Evolutionary conservation across 2,113 vertebrate species (phyloP), one percentile per base, ranked within the genome.

Genomic region (Sinosuthora webbiana): DNA sequence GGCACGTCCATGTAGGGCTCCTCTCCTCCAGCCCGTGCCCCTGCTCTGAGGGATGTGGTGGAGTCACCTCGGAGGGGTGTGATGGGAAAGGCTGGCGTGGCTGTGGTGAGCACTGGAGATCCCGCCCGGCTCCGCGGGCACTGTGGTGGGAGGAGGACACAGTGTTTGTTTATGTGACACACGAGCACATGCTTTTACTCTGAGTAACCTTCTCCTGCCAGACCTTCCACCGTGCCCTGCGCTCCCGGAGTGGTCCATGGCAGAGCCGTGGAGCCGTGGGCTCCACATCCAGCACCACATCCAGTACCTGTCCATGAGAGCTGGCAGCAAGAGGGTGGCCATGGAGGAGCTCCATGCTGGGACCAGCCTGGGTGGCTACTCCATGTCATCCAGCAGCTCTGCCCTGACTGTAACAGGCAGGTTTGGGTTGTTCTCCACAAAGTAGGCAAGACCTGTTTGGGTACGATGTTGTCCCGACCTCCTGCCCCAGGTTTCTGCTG

Each of bases 151-250:
- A 86, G 94, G 94, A 92, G 79, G 88, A 88, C 42, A 22, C 75
- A 28, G 60, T 1, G 39, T 35, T 80, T 67, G 93, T 79, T 67
- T 81, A 39, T 22, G 1, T 94, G 92, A 94, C 90, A 90, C 89
- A 92, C 0, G 8, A 28, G 10, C 68, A 44, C 44, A n/a, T 90
- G 71, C n/a, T 90, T 96, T 59, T 59, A 19, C 49, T n/a, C 56
- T 90, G 90, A 94, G 75, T 85, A 90, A 96, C 82, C 93, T 94
- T n/a, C 69, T 91, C 73, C 77, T 91, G 52, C 8, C 41, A 24
- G 44, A 20, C 52, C 53, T 85, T 62, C 78, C 57, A 1, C 63
- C 47, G 4, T 33, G 30, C 31, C 35, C 60, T n/a, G 68, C 3
- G 37, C 78, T 62, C 33, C 31, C 7, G 3, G 55, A 31, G n/a